These are phyloP conservation scores for Stegastes partitus DNA, from an alignment of 2,113 vertebrate species.

Conservation along the genomic window DNA sequence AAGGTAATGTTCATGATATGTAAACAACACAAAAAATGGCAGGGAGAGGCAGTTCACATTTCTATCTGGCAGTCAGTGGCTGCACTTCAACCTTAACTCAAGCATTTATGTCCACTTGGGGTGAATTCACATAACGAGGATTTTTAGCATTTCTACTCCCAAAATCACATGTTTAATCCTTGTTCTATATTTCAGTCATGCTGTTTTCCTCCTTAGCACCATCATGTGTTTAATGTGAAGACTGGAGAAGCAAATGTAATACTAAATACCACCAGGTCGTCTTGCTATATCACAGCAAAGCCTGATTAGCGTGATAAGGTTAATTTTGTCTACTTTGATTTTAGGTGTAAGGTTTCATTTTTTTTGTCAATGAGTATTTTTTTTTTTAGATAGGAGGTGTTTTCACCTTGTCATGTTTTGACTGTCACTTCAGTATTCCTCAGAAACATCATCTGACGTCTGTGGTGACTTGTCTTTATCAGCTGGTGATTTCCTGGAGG, in stretches of 20 bases:
- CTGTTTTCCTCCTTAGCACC: neutral
- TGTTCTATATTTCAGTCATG: neutral
- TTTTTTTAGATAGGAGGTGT: no score
- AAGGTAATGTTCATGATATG: constrained; percentile 48
- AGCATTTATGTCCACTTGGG: constrained; percentile 2
- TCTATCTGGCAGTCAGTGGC: constrained; percentile 22
- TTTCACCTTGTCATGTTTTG: no score
- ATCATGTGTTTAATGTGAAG: neutral
- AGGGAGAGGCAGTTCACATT: constrained; percentile 40
- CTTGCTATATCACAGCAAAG: constrained; percentile 15
- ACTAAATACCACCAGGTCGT: constrained; percentile 4
- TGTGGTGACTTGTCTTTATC: no score
- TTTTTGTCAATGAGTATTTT: no score
- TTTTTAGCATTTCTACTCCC: neutral
- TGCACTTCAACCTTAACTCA: constrained; percentile 8
- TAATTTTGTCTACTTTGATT: no score
- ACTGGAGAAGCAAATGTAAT: constrained; percentile 15
- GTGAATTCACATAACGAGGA: constrained; percentile 41
- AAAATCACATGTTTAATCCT: no score
- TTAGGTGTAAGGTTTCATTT: no score
- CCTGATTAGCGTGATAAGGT: no score
- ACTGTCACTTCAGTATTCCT: no score
- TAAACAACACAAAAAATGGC: constrained; percentile 60
- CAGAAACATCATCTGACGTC: no score
- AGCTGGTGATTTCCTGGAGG: no score